Evolutionary conservation across 2,113 vertebrate species (phyloP), one percentile per base, ranked within the genome.

Genomic region (Neotragus pygmaeus): DNA sequence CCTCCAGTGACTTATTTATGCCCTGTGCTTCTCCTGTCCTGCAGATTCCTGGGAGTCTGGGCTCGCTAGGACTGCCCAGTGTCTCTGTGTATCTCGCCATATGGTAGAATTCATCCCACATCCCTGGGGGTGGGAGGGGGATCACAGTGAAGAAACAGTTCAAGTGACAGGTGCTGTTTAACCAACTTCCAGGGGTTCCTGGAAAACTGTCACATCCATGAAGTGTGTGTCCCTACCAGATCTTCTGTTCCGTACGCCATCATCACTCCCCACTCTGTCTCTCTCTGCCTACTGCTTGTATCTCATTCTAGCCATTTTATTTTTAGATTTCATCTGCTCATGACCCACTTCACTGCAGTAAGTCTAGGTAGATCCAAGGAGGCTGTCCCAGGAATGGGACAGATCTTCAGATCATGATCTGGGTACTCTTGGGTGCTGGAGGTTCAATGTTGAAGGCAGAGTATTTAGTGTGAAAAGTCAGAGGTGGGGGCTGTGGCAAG

Each of bases 251-350:
- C 47, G 57, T 17, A 11, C 12, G 19, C 39, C 17, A 6, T 10
- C 12, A 2, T 8, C 55, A 58, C 47, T 77, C 3, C 90, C 64
- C 17, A 2, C 92, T 88, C 86, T 5, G 0, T 70, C 60, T 86
- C 77, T 91, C 62, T 80, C 60, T 49, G 78, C 91, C 88, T 86
- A 64, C 66, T 89, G 57, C 64, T 66, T 2, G 16, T 64, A 51
- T 87, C 87, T 97, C 27, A 53, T 95, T 87, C 88, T 90, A 95
- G 89, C 92, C 57, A 47, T 93, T 88, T 95, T 94, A 85, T 95
- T 81, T 95, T 88, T 80, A 60, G 90, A 51, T 75, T 93, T 90
- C 87, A 90, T 96, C 95, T 93, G 83, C 58, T 55, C 14, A 9
- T 6, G 62, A 9, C 90, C 62, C 87, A 36, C 49, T 88, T 85